A percentile compares a stretch with the other conserved stretches of the same genome.
Conservation (phyloP, 1,140 invertebrate genomes). For the Pachyrhynchus sulphureomaculatus region DNA sequence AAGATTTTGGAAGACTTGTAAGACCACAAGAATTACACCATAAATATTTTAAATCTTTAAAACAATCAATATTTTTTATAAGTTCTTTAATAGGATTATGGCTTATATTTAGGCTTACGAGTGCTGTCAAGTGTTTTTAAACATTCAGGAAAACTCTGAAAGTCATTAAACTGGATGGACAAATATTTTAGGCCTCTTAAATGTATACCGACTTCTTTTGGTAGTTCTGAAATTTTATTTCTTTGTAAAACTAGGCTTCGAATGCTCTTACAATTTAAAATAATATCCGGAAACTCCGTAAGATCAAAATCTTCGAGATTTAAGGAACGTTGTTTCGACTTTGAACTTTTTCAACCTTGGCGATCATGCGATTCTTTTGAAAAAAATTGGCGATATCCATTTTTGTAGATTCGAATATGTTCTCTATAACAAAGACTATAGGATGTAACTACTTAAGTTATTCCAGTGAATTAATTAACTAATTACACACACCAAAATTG, state of each 20-base stretch:
- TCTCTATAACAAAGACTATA: too few species aligned
- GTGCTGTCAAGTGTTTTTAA: conserved; percentile 61
- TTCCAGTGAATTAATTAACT: too few species aligned
- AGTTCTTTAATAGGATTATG: conserved; percentile 73
- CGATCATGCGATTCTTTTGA: conserved; percentile 62
- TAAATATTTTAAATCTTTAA: conserved; percentile 74
- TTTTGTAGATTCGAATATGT: neutral
- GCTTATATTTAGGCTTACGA: conserved; percentile 80
- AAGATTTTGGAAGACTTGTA: conserved; percentile 63
- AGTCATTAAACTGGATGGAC: conserved; percentile 64
- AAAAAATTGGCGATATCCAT: conserved; percentile 52
- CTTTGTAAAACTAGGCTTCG: conserved; percentile 60
- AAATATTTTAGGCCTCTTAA: conserved; percentile 53
- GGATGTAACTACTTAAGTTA: too few species aligned
- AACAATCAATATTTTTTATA: conserved; percentile 65
- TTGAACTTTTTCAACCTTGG: conserved; percentile 61
- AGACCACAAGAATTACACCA: conserved; percentile 65
- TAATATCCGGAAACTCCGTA: conserved; percentile 55
- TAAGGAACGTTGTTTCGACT: conserved; percentile 57
- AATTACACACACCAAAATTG: too few species aligned
- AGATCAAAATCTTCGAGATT: conserved; percentile 62
- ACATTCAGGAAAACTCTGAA: conserved; percentile 64
- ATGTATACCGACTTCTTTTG: conserved; percentile 39
- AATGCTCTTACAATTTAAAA: conserved; percentile 57
- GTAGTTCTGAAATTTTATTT: conserved; percentile 58